Evolutionary conservation across 2,113 vertebrate species (phyloP), one percentile per base, ranked within the genome.

Genomic region (Muntiacus muntjak): DNA sequence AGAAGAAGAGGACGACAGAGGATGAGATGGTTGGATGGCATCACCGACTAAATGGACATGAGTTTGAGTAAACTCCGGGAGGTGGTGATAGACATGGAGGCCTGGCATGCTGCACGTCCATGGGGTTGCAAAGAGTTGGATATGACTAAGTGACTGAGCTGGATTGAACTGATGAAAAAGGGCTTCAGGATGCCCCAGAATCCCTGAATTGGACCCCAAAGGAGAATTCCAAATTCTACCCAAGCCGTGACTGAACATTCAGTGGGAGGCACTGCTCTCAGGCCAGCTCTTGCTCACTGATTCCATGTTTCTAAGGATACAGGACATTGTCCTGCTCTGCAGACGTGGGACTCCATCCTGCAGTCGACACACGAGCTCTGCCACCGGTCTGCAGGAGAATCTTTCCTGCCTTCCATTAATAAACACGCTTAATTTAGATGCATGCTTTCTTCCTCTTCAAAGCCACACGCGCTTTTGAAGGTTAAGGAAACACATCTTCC

Each of bases 321-420:
- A 14, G 23, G 40, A 28, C 36, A 40, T 57, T 0, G 1, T 43
- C 15, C 87, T 23, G 15, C n/a, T n/a, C 43, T 2, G 4, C 30
- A 28, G 71, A 90, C 19, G 1, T 26, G 45, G 12, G 21, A 6
- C 21, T 89, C 23, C 40, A 25, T 17, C 33, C 23, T 47, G 82
- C 50, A n/a, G 6, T 3, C 0, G 2, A n/a, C 45, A 21, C 1
- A 2, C 5, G 1, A 7, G 43, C 12, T n/a, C 10, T n/a, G 47
- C 33, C 4, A 0, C 6, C 0, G 0, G 55, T 12, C 62, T 21
- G 15, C 28, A 40, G 10, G 60, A 62, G 45, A 50, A 19, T 1
- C 21, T 33, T 19, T 62, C 23, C 57, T 30, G 36, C 60, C 5
- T 26, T 28, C 85, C n/a, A 5, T 1, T 4, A n/a, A 50, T 13